Conservation (phyloP, 1,140 invertebrate genomes). For the Drosophila hydei region DNA sequence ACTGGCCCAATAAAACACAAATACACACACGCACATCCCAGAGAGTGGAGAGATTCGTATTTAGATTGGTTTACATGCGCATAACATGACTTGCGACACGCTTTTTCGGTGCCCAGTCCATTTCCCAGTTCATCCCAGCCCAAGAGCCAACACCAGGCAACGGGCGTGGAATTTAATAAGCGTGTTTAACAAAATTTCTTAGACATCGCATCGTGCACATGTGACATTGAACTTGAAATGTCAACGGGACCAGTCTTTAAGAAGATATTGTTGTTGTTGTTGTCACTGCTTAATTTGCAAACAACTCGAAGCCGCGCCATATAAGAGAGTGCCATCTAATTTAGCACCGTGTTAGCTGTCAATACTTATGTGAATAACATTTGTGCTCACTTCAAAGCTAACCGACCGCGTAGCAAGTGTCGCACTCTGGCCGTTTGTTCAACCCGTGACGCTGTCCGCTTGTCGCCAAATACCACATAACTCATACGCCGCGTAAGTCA, state of each 20-base stretch:
- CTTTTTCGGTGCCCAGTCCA: constrained; percentile 34
- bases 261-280: constrained; percentile 15
- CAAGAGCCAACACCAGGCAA: constrained; percentile 1
- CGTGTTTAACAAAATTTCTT: constrained; percentile 72
- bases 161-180: constrained; percentile 70
- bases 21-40: constrained; percentile 9
- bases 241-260: constrained; percentile 34
- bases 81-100: constrained; percentile 72
- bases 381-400: constrained; percentile 68
- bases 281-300: constrained; percentile 43
- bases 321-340: constrained; percentile 61
- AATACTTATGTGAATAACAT: constrained; percentile 57
- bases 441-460: constrained; percentile 36
- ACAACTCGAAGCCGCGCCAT: constrained; percentile 29
- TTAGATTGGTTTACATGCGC: constrained; percentile 81
- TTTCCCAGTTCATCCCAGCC: constrained; percentile 17
- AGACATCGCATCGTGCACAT: constrained; percentile 34
- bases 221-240: constrained; percentile 73
- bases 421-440: constrained; percentile 52
- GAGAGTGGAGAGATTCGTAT: constrained; percentile 51
- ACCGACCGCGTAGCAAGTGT: constrained; percentile 56
- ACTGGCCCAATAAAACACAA: constrained; percentile 74
- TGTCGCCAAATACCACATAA: constrained; percentile 43
- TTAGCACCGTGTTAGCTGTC: constrained; percentile 75
- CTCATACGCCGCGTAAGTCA: constrained; percentile 67